phyloP scores from a whole-genome alignment of 2,797 vertebrate species.

The Notamacropus eugenii region DNA sequence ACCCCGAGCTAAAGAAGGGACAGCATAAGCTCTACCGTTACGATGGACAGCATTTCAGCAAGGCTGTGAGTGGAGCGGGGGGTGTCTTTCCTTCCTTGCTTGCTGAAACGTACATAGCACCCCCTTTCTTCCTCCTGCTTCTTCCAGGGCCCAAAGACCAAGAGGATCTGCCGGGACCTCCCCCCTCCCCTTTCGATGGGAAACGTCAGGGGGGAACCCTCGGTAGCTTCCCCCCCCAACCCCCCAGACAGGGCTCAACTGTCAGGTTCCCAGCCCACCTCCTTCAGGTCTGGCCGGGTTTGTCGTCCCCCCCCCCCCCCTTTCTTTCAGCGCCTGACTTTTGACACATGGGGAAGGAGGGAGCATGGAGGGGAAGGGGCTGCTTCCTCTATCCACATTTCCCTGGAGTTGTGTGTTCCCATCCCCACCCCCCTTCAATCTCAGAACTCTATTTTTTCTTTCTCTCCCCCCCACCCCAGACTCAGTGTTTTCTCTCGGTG shows the following conservation, averaged over 20 bases:
- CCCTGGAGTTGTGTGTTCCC: slow-evolving; percentile 71
- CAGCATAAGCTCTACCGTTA: slow-evolving; percentile 98
- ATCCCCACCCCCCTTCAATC: background rate
- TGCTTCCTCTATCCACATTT: slow-evolving; percentile 71
- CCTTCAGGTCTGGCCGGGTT: background rate
- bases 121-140: background rate
- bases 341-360: background rate
- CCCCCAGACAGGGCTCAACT: slow-evolving; percentile 83
- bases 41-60: slow-evolving; percentile 96
- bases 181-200: slow-evolving; percentile 47
- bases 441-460: background rate
- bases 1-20: slow-evolving; percentile 98
- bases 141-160: background rate
- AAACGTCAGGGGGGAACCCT: slow-evolving; percentile 25
- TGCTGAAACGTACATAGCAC: slow-evolving; percentile 3
- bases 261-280: slow-evolving; percentile 68
- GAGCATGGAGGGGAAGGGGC: background rate
- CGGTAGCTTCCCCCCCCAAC: slow-evolving; percentile 61
- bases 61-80: slow-evolving; percentile 90
- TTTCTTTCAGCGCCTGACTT: background rate
- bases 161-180: background rate
- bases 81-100: background rate
- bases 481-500: slow-evolving; percentile 95
- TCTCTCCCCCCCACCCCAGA: slow-evolving; percentile 83
- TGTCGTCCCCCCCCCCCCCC: background rate